A percentile compares a stretch with the other conserved stretches of the same genome.
Conservation (phyloP, 2,888 invertebrate genomes). For the Eilema caniola region DNA sequence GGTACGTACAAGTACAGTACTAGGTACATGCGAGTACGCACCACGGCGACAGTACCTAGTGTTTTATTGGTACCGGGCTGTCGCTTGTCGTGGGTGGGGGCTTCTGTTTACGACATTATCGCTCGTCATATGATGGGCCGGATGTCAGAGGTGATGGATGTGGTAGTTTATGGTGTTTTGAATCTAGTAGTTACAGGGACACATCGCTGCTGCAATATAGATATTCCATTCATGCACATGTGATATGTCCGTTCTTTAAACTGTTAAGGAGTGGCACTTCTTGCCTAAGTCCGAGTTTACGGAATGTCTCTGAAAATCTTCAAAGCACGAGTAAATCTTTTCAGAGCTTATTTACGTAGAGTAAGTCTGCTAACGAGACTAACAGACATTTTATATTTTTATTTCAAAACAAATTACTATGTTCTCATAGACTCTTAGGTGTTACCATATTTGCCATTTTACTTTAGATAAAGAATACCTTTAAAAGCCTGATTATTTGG, state of each 20-base stretch:
- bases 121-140: conserved; percentile 44
- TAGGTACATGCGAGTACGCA: conserved; percentile 26
- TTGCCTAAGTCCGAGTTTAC: no score
- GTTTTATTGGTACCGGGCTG: conserved; percentile 61
- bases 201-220: neutral
- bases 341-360: no score
- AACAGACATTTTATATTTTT: neutral
- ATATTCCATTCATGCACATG: neutral
- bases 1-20: conserved; percentile 9
- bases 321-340: no score
- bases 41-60: conserved; percentile 71
- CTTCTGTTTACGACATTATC: conserved; percentile 72
- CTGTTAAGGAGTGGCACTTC: no score
- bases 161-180: conserved; percentile 13
- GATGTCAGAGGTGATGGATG: conserved; percentile 50
- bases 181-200: neutral
- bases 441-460: neutral
- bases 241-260: neutral
- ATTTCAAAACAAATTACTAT: neutral
- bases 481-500: no score
- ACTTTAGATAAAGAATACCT: neutral
- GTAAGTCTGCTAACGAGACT: neutral
- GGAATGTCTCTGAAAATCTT: no score
- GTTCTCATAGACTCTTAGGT: no score
- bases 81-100: conserved; percentile 53